A percentile compares a stretch with the other conserved stretches of the same genome.
Evolutionary conservation across 2,113 vertebrate species (phyloP).

Genomic region (Ceyx cyanopectus): DNA sequence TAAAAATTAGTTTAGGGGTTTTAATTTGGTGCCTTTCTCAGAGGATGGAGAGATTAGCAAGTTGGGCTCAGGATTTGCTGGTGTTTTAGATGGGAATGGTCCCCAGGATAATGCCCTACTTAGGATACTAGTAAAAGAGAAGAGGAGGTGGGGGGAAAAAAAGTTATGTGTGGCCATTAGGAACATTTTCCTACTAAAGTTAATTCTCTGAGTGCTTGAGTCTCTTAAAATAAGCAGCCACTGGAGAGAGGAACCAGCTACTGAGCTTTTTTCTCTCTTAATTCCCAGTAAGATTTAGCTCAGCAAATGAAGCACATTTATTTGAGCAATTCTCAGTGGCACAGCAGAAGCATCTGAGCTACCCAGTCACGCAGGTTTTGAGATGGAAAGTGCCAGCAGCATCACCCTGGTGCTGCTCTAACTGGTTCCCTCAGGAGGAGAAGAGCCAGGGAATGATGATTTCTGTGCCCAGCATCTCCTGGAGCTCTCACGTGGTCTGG

Average conservation of each 20-base stretch:
- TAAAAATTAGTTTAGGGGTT: background rate
- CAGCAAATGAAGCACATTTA: background rate
- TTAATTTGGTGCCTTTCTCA: background rate
- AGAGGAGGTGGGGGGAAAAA: too few relatives aligned
- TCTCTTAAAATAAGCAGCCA: background rate
- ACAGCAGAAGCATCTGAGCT: background rate
- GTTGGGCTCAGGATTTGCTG: background rate
- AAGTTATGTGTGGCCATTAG: too few relatives aligned
- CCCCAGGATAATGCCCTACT: background rate
- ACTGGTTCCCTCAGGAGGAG: background rate
- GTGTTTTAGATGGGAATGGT: constrained; percentile 1
- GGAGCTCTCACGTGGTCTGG: fast-evolving
- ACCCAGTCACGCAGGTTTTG: fast-evolving
- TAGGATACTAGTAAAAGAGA: background rate
- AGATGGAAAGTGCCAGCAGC: background rate
- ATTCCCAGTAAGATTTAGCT: background rate
- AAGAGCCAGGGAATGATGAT: background rate
- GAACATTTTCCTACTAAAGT: background rate
- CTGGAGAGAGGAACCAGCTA: background rate
- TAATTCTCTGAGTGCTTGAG: fast-evolving
- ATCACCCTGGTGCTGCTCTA: background rate
- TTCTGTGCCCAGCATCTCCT: background rate
- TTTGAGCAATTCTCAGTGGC: background rate
- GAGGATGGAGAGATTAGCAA: background rate
- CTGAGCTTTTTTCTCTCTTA: background rate